Percentiles rank a stretch among this genome's conserved stretches.
phyloP scores from a whole-genome alignment of 1,140 invertebrate genomes.

The Drosophila sproati region DNA sequence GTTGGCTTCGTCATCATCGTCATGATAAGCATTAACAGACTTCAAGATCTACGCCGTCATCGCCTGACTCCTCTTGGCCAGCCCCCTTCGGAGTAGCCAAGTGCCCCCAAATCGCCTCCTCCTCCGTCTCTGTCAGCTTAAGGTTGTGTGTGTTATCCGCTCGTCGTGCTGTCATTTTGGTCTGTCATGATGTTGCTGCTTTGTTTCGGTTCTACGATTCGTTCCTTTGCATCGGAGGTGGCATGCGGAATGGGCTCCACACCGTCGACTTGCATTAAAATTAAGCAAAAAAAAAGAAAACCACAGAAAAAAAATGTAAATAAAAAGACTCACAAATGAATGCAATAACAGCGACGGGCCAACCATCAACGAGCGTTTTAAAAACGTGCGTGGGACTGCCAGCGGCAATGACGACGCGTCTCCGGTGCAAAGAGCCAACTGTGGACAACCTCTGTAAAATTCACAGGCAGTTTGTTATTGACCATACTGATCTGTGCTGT shows the following conservation, averaged over 20 bases:
- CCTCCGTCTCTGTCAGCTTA: conserved; percentile 36
- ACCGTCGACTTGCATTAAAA: conserved; percentile 59
- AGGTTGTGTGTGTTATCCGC: conserved; percentile 15
- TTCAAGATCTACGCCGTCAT: conserved; percentile 72
- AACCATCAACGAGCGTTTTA: conserved; percentile 51
- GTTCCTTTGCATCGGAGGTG: conserved; percentile 53
- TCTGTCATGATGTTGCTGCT: conserved; percentile 63
- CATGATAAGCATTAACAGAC: conserved; percentile 76
- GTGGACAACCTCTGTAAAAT: conserved; percentile 18
- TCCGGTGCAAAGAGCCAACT: conserved; percentile 20
- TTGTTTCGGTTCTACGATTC: conserved; percentile 50
- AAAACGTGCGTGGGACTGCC: conserved; percentile 79
- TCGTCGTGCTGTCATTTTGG: conserved; percentile 31
- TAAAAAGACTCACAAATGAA: conserved; percentile 72
- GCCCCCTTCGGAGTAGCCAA: conserved; percentile 7
- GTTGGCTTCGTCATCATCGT: conserved; percentile 65
- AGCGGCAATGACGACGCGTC: conserved; percentile 46
- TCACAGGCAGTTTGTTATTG: conserved; percentile 21
- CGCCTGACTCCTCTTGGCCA: conserved; percentile 44
- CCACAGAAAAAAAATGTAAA: conserved; percentile 68
- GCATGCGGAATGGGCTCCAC: conserved; percentile 44
- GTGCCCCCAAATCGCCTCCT: conserved; percentile 24
- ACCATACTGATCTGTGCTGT: conserved; percentile 17
- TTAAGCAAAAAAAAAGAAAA: conserved; percentile 52
- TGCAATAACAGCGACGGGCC: conserved; percentile 69